Conservation (phyloP, 2,888 invertebrate species). For the Drosophila hamatofila region DNA sequence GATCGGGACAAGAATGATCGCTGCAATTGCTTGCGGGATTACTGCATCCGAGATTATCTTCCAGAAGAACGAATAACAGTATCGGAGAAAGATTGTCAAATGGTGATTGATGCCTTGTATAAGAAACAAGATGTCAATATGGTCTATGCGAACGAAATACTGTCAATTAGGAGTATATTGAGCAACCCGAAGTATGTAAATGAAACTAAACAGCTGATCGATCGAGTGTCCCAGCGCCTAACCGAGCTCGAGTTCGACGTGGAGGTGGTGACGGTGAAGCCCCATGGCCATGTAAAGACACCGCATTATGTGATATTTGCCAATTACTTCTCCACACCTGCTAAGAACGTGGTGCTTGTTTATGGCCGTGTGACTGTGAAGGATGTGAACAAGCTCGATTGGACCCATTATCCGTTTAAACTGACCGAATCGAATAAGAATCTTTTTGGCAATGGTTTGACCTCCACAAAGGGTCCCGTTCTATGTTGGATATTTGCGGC, state of each 20-base stretch:
- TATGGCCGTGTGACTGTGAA: conserved; percentile 48
- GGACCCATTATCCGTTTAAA: conserved; percentile 37
- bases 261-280: conserved; percentile 36
- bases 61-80: conserved; percentile 20
- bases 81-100: not conserved
- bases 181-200: not conserved
- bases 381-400: conserved; percentile 5
- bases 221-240: conserved; percentile 37
- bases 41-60: conserved; percentile 43
- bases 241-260: conserved; percentile 43
- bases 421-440: conserved; percentile 13
- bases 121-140: not conserved
- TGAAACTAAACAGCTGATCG: conserved; percentile 37
- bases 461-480: conserved; percentile 45
- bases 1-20: conserved; percentile 18
- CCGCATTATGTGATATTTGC: conserved; percentile 48
- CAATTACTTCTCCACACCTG: conserved; percentile 48
- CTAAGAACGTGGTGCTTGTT: conserved; percentile 51
- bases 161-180: conserved; percentile 37
- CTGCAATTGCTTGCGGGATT: conserved; percentile 47
- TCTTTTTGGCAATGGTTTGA: conserved; percentile 45
- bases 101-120: not conserved
- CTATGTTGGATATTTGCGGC: conserved; percentile 49
- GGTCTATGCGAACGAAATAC: conserved; percentile 17
- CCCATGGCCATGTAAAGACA: not conserved